Percentiles rank a stretch among this genome's conserved stretches.
phyloP scores from a whole-genome alignment of 92 coral and sea anemone species.

The Scolanthus callimorphus region DNA sequence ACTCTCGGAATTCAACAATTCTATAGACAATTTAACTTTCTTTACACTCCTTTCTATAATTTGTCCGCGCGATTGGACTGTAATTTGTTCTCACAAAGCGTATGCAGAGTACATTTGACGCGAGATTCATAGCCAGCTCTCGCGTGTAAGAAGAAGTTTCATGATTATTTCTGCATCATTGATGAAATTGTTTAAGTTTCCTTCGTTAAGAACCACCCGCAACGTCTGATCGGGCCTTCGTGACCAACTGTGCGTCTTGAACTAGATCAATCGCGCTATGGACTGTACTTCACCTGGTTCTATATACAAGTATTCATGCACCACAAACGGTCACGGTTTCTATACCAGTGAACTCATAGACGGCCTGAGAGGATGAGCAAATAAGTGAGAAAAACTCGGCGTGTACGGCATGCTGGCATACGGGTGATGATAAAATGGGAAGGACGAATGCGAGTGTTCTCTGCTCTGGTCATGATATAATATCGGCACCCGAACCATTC shows the following conservation, averaged over 20 bases:
- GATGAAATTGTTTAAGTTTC: not conserved
- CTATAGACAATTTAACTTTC: not conserved
- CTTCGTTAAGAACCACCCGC: not conserved
- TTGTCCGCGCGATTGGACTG: not conserved
- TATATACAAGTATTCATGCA: not conserved
- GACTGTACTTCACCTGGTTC: not conserved
- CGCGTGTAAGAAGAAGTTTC: not conserved
- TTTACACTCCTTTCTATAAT: not conserved
- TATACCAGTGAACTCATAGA: constrained; percentile 66
- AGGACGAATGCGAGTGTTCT: constrained; percentile 63
- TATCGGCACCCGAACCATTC: constrained; percentile 97
- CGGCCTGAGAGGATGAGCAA: constrained; percentile 79
- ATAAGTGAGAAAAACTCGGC: constrained; percentile 72
- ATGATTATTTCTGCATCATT: not conserved
- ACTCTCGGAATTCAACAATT: not conserved
- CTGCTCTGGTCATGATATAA: constrained; percentile 89
- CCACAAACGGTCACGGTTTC: too few relatives aligned
- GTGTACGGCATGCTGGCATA: constrained; percentile 75
- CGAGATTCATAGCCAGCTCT: too few relatives aligned
- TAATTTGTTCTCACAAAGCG: not conserved
- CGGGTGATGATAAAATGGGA: constrained; percentile 83
- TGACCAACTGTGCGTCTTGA: not conserved
- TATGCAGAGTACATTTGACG: too few relatives aligned
- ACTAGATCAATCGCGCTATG: not conserved
- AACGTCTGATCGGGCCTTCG: not conserved